Evolutionary conservation across 2,113 vertebrate genomes (phyloP).

Genomic region (Struthidea cinerea): DNA sequence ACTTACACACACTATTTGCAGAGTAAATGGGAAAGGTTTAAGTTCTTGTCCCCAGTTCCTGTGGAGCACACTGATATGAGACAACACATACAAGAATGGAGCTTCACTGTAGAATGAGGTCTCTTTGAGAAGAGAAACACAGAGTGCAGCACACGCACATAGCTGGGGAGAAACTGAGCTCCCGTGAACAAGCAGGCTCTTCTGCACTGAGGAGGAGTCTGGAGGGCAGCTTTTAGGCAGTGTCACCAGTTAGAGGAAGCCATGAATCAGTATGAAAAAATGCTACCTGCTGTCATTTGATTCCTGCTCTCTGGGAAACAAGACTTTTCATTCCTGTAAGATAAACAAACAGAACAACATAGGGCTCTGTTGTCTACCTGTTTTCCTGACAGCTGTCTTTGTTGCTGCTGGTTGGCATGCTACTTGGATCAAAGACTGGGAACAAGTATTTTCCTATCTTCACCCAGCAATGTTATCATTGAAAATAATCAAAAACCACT

Average conservation of each 20-base stretch:
- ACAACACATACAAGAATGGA: not conserved
- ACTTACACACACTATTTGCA: not conserved
- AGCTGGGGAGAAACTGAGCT: not conserved
- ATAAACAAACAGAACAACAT: not conserved
- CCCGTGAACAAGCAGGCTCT: accelerated
- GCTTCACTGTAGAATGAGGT: not conserved
- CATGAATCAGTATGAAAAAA: not conserved
- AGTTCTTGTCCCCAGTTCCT: not conserved
- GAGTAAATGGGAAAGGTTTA: not conserved
- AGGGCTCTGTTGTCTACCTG: not conserved
- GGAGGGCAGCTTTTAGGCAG: not conserved
- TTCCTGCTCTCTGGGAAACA: not conserved
- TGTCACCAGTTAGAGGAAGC: not conserved
- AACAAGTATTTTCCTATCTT: slow-evolving; percentile 41
- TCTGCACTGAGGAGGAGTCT: not conserved
- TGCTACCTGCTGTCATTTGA: not conserved
- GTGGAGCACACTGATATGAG: not conserved
- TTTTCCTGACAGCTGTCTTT: not conserved
- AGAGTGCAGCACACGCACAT: not conserved
- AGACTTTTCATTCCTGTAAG: not conserved
- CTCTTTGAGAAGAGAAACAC: not conserved
- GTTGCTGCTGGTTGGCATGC: slow-evolving; percentile 8
- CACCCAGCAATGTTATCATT: slow-evolving; percentile 23
- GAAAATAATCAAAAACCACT: slow-evolving; percentile 28
- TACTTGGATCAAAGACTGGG: slow-evolving; percentile 23